phyloP scores from a whole-genome alignment of 2,113 vertebrate species.

The Montifringilla adamsi region DNA sequence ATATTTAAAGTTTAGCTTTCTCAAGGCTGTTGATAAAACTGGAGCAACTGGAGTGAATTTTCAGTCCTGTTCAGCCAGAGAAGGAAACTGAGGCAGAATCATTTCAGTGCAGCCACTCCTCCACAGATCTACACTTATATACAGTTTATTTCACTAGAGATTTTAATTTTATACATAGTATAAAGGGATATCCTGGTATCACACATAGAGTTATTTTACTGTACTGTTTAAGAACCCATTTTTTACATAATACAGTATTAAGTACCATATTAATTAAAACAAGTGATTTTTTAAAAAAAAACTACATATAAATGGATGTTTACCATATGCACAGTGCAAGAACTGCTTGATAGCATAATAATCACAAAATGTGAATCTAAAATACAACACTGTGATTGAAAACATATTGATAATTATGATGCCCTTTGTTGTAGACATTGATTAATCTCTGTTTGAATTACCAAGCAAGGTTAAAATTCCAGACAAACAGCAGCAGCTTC shows the following conservation, averaged over 20 bases:
- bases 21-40: not conserved
- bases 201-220: slow-evolving; percentile 69
- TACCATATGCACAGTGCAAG: slow-evolving; percentile 72
- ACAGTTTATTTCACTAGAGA: slow-evolving; percentile 80
- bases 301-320: slow-evolving; percentile 73
- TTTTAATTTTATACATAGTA: slow-evolving; percentile 78
- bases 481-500: slow-evolving; percentile 64
- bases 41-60: not conserved
- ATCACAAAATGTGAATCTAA: slow-evolving; percentile 69
- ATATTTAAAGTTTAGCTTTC: not conserved
- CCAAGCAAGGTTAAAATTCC: slow-evolving; percentile 42
- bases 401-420: slow-evolving; percentile 56
- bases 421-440: not conserved
- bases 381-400: slow-evolving; percentile 67
- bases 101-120: not conserved
- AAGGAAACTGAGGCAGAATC: not conserved
- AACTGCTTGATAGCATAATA: slow-evolving; percentile 54
- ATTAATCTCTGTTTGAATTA: not conserved
- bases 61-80: not conserved
- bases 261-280: slow-evolving; percentile 76
- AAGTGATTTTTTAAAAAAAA: not conserved
- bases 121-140: slow-evolving; percentile 59
- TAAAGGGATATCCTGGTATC: slow-evolving; percentile 72
- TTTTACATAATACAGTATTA: slow-evolving; percentile 71
- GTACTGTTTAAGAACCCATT: slow-evolving; percentile 70